Base-by-base conservation (phyloP, 2,888 invertebrate species). In the Salticus scenicus region DNA sequence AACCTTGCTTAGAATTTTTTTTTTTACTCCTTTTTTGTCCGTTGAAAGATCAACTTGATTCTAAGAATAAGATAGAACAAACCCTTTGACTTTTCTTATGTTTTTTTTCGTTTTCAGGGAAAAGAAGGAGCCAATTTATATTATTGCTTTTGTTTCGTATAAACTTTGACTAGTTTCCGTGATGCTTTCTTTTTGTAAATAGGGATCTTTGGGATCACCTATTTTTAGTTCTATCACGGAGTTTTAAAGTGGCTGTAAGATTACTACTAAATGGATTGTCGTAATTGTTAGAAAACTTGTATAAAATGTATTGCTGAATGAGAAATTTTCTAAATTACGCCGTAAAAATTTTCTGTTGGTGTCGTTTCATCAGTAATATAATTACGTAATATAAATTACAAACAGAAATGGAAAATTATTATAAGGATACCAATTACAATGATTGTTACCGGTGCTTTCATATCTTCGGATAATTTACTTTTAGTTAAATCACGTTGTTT, bases 141-240 rank as follows among this genome's bases (percentile, higher is more conserved):
- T 57, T 57, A 57, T 57, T 57, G 57, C 57, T 57, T 57, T 57
- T 57, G 57, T 57, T 57, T 24, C 57, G 57, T n/a, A 57, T 57
- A 57, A 57, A 57, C 57, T 57, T 57, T 57, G 57, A 57, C 57
- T 24, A 57, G 57, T 57, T 57, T 57, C 17, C 24, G 57, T 20
- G 5, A 57, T 57, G 57, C 17, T 8, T 57, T 57, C 57, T 24
- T 57, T n/a, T 57, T 57, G 57, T 57, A 24, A 57, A 57, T 57
- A 24, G 57, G 57, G 57, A 57, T 57, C 57, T 57, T 47, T 57
- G 24, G 12, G n/a, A 57, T 24, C 57, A 57, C 24, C 57, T 57
- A 57, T 57, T 57, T 57, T 57, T 47, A 57, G 57, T 57, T 57
- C 24, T 1, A 57, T 57, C 57, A 57, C 57, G 57, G 24, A 57